Evolutionary conservation across 2,888 invertebrate genomes (phyloP), one percentile per base, ranked within the genome.

Genomic region (Drosophila aldrichi): DNA sequence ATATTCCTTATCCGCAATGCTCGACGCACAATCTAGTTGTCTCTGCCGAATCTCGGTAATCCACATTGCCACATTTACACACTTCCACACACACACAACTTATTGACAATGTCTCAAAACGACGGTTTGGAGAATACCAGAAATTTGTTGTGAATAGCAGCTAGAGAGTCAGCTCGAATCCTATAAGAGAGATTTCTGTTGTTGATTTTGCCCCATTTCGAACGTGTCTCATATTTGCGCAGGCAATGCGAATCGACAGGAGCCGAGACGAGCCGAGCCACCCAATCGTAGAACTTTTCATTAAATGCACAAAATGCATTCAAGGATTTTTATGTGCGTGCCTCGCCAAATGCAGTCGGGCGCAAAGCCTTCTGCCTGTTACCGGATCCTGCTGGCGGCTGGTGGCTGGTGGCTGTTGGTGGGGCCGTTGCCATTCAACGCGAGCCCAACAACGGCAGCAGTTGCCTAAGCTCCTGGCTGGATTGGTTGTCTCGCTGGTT

Each of bases 221-320:
- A 10, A 29, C 29, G 16, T n/a, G 12, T 25, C 38, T 25, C 12
- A 12, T 25, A 22, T 38, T 38, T 16, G 38, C 22, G 54, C 4
- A 54, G 18, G 55, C 18, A 7, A 12, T n/a, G 2, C 18, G 40
- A 54, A 40, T 40, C 48, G 48, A 20, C 41, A 43, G 22, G 64
- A 46, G 65, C 36, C 58, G 29, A 55, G 46, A 62, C 25, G 64
- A 46, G 65, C 36, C 58, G 29, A 55, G 46, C 66, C 25, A 38
- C n/a, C 34, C 34, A 74, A 65, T 52, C 44, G 49, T 34, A 61
- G 54, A 65, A 77, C 70, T 66, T 72, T 86, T 71, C 71, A 80
- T 81, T 76, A 78, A 81, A 83, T 81, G 83, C 73, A 70, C 76
- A 69, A 78, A 83, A 80, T 71, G 77, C 77, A 77, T 73, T 63